Base-by-base conservation (phyloP, 2,113 vertebrate species). In the Pangasianodon hypophthalmus region DNA sequence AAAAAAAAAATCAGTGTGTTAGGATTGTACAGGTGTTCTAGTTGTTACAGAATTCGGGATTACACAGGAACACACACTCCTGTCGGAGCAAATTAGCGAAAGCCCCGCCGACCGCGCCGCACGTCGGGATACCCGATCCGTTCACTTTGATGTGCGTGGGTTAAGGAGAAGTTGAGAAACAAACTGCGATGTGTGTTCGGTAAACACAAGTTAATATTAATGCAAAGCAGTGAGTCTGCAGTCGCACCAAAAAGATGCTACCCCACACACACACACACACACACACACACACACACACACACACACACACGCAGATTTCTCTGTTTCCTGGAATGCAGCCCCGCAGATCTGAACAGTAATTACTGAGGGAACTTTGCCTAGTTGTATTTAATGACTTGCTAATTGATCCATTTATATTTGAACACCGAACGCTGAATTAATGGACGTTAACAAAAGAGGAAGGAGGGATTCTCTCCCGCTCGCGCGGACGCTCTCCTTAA, bases 21-120 rank as follows among this genome's bases (percentile, higher is more conserved):
- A 95, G 94, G 96, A 96, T 96, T 95, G 94, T 96, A 95, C 93
- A 95, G 94, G 95, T 92, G 95, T 90, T 94, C 80, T 84, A 95
- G 94, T 96, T 94, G 89, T 93, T 95, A 96, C 82, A 94, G 95
- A 96, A 96, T 95, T 95, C 92, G 93, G 77, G 90, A 95, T 95
- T 94, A 96, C 82, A 89, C 94, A 90, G 92, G 85, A 94, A 94
- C 84, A 90, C 92, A 88, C 75, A 91, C 84, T 93, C 71, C 91
- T 93, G 92, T 94, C 92, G 93, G 95, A 93, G 93, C 91, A 95
- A 95, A 94, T 96, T 94, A 95, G 88, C 90, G 88, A 94, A 93
- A 91, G 89, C 92, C 91, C 88, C 94, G 90, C 94, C 94, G 95
- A 95, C 94, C 94, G 90, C 91, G 90, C n/a, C 85, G 87, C 89